phyloP scores from a whole-genome alignment of 2,797 vertebrate genomes.

The Acipenser transmontanus region DNA sequence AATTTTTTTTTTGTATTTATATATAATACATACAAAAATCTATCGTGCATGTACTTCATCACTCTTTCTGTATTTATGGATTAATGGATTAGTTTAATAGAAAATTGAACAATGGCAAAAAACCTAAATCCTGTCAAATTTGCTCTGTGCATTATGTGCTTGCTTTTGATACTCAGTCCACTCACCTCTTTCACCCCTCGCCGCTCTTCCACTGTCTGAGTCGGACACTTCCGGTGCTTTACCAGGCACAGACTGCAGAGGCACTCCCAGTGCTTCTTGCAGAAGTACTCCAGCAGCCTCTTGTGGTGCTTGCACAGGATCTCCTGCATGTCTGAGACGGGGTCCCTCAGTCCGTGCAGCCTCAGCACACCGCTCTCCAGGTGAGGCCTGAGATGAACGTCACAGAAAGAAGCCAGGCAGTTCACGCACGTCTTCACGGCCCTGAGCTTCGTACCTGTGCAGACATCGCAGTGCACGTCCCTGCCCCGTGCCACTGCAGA shows the following conservation, averaged over 20 bases:
- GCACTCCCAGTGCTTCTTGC: conserved; percentile 5
- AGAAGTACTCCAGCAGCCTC: conserved; percentile 13
- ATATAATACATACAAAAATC: too few species aligned
- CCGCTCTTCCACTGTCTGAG: conserved; percentile 4
- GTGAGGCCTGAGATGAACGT: conserved; percentile 12
- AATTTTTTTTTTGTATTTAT: too few species aligned
- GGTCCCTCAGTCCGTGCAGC: conserved; percentile 13
- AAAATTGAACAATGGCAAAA: too few species aligned
- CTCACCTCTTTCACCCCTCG: conserved; percentile 13
- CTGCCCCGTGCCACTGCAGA: background rate
- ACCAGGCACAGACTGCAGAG: conserved; percentile 18
- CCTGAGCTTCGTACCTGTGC: conserved; percentile 11
- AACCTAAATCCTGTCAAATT: too few species aligned
- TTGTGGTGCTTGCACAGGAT: conserved; percentile 14
- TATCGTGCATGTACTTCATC: too few species aligned
- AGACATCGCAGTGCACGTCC: conserved; percentile 2
- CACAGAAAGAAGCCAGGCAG: conserved; percentile 21
- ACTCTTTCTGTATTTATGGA: too few species aligned
- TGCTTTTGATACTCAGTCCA: too few species aligned
- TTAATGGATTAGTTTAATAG: too few species aligned
- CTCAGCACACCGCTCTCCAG: conserved; percentile 6
- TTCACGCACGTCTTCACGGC: conserved; percentile 17
- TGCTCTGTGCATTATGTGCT: too few species aligned
- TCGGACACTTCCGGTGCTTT: conserved; percentile 12
- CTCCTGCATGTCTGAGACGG: conserved; percentile 2